A percentile compares a stretch with the other conserved stretches of the same genome.
Evolutionary conservation across 2,888 invertebrate genomes (phyloP).

Genomic region (Caenorhabditis sp.): DNA sequence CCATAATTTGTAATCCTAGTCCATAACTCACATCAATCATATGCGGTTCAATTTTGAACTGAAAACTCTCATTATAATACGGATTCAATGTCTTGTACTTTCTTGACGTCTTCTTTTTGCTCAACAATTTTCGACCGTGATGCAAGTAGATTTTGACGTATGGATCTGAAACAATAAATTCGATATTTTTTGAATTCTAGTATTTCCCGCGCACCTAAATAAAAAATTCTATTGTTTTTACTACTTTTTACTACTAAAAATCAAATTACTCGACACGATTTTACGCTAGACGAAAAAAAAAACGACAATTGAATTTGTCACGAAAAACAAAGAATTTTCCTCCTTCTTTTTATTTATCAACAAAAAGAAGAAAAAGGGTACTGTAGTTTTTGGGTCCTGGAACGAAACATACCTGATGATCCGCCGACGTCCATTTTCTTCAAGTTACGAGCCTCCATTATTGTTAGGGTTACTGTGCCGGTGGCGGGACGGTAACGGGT

Average conservation of each 20-base stretch:
- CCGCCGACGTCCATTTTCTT: conserved; percentile 71
- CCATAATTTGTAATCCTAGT: too few relatives aligned
- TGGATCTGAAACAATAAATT: conserved; percentile 61
- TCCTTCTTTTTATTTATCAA: background rate
- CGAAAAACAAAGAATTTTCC: too few relatives aligned
- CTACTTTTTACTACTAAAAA: too few relatives aligned
- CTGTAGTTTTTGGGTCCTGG: too few relatives aligned
- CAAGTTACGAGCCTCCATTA: conserved; percentile 70
- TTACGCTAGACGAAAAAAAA: too few relatives aligned
- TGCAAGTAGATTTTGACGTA: conserved; percentile 70
- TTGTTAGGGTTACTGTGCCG: conserved; percentile 69
- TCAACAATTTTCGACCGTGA: conserved; percentile 66
- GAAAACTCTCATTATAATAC: conserved; percentile 71
- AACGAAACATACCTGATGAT: conserved; percentile 67
- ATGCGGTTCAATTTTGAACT: conserved; percentile 68
- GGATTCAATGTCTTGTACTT: conserved; percentile 67
- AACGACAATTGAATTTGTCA: too few relatives aligned
- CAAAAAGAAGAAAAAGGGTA: background rate
- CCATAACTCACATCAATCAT: conserved; percentile 56
- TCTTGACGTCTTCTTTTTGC: conserved; percentile 70
- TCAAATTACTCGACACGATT: background rate
- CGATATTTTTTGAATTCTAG: background rate
- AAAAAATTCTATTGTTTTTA: too few relatives aligned
- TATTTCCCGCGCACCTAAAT: too few relatives aligned
- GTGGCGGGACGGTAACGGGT: conserved; percentile 69